These are phyloP conservation scores for Neoarius graeffei DNA, from an alignment of 2,113 vertebrate genomes.

Conservation along the genomic window DNA sequence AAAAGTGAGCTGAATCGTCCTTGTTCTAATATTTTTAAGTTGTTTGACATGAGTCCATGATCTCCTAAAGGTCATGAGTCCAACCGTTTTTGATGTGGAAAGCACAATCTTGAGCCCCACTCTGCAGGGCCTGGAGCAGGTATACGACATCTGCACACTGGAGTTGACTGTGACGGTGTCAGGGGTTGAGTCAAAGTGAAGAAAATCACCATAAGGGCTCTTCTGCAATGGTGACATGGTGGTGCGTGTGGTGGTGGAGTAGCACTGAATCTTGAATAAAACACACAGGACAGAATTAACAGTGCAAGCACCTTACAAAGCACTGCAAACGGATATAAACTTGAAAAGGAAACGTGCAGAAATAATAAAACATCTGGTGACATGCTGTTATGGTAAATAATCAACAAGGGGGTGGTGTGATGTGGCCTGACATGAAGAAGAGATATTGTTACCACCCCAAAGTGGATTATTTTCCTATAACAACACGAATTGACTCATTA, in stretches of 20 bases:
- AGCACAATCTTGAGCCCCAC: slow-evolving; percentile 80
- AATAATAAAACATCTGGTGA: not conserved
- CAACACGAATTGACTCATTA: too few species aligned
- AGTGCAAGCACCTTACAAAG: not conserved
- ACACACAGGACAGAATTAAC: slow-evolving; percentile 41
- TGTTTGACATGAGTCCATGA: slow-evolving; percentile 77
- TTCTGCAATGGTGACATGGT: slow-evolving; percentile 58
- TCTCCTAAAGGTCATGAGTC: slow-evolving; percentile 80
- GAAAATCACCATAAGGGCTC: slow-evolving; percentile 69
- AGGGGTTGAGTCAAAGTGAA: slow-evolving; percentile 78
- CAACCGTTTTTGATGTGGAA: slow-evolving; percentile 76
- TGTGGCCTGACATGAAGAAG: not conserved
- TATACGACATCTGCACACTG: slow-evolving; percentile 77
- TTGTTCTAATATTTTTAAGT: slow-evolving; percentile 68
- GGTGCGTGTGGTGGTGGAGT: slow-evolving; percentile 68
- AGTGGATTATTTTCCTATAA: not conserved
- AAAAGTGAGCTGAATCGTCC: slow-evolving; percentile 75
- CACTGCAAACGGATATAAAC: not conserved
- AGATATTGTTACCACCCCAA: not conserved
- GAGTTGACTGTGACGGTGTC: slow-evolving; percentile 76
- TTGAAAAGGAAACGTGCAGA: not conserved
- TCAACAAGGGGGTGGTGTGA: not conserved
- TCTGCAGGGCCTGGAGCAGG: slow-evolving; percentile 81
- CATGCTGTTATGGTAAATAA: not conserved
- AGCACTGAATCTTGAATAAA: slow-evolving; percentile 66